phyloP scores from a whole-genome alignment of 2,888 invertebrate species.

The Dicranocentrus wangi region DNA sequence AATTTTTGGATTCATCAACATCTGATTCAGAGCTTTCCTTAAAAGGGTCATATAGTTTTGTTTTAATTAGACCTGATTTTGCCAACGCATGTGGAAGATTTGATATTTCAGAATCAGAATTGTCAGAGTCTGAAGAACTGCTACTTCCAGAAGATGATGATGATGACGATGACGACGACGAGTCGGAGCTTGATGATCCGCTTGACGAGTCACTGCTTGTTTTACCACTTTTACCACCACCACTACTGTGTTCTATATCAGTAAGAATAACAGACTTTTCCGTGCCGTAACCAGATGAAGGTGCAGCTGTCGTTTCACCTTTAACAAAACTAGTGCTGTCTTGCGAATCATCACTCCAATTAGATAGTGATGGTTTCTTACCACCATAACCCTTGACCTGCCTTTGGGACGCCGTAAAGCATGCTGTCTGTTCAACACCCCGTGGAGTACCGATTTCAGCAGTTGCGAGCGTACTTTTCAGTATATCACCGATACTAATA shows the following conservation, averaged over 20 bases:
- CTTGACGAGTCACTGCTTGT: constrained; percentile 50
- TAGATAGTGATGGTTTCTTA: constrained; percentile 25
- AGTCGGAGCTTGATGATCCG: constrained; percentile 57
- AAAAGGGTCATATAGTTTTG: constrained; percentile 55
- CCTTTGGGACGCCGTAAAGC: neutral
- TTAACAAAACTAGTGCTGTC: constrained; percentile 16
- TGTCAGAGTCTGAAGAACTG: constrained; percentile 56
- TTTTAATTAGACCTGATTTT: neutral
- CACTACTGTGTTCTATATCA: constrained; percentile 13
- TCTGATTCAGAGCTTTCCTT: constrained; percentile 58
- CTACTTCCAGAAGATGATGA: constrained; percentile 51
- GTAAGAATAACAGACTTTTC: no score
- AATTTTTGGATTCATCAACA: constrained; percentile 1
- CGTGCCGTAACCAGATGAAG: constrained; percentile 64
- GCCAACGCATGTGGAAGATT: neutral
- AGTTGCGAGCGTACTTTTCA: constrained; percentile 40
- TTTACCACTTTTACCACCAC: no score
- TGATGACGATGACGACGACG: constrained; percentile 37
- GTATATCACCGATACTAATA: constrained; percentile 61
- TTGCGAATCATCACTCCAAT: constrained; percentile 70
- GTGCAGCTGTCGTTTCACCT: neutral
- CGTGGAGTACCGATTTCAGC: neutral
- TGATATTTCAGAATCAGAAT: constrained; percentile 11
- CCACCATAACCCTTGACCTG: no score
- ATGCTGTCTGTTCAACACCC: neutral